Evolutionary conservation across 2,797 vertebrate genomes (phyloP).

Genomic region (Yasuhikotakia modesta): DNA sequence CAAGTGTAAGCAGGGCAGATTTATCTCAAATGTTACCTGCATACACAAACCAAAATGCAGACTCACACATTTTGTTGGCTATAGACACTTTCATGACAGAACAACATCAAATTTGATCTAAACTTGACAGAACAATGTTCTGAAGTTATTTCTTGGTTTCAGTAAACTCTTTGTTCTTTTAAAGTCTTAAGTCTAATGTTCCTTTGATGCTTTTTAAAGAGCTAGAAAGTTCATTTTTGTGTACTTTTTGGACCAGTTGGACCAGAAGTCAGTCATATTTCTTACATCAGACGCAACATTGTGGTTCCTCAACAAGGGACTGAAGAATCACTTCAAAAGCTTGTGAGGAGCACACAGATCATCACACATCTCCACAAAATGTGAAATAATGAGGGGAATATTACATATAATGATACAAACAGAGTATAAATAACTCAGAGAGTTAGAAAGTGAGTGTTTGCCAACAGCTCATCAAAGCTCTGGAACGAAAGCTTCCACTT

Average conservation of each 20-base stretch:
- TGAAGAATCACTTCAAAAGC: constrained; percentile 22
- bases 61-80: background rate
- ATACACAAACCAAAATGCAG: background rate
- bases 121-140: background rate
- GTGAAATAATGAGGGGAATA: constrained; percentile 27
- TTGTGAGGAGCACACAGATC: constrained; percentile 8
- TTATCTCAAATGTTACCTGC: constrained; percentile 18
- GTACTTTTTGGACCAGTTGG: constrained; percentile 24
- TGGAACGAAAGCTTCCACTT: constrained; percentile 26
- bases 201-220: constrained; percentile 6
- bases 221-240: constrained; percentile 21
- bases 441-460: constrained; percentile 12
- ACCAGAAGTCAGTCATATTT: constrained; percentile 27
- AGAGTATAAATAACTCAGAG: constrained; percentile 41
- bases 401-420: constrained; percentile 37
- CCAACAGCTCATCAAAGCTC: constrained; percentile 44
- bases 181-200: background rate
- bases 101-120: background rate
- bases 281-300: constrained; percentile 25
- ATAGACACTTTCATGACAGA: background rate
- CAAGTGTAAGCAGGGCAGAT: constrained; percentile 27
- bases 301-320: constrained; percentile 16
- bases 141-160: constrained; percentile 2
- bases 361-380: background rate
- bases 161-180: constrained; percentile 9